phyloP scores from a whole-genome alignment of 2,888 invertebrate genomes.

The Urechis unicinctus region DNA sequence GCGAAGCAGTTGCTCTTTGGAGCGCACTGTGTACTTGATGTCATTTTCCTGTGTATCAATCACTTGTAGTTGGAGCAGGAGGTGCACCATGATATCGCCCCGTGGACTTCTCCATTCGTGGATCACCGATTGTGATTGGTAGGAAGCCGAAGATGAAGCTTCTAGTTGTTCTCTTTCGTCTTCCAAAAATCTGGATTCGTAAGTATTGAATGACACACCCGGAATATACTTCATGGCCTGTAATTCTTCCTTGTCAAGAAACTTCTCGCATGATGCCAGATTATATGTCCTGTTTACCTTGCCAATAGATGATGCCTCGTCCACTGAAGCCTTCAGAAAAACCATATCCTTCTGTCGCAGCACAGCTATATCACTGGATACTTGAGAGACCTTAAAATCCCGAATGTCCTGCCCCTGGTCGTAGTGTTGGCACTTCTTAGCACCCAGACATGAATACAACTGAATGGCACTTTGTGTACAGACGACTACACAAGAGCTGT shows the following conservation, averaged over 20 bases:
- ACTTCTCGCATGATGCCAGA: no score
- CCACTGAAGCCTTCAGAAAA: background rate
- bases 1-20: background rate
- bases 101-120: background rate
- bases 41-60: background rate
- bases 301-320: no score
- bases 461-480: background rate
- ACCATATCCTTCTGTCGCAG: background rate
- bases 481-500: background rate
- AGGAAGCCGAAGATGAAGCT: no score
- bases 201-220: no score
- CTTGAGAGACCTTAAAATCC: background rate
- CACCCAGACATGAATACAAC: background rate
- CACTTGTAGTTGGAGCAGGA: background rate
- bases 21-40: background rate
- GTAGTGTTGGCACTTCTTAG: background rate
- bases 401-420: background rate
- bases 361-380: background rate
- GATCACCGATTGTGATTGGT: no score
- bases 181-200: no score
- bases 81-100: background rate
- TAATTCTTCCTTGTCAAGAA: no score
- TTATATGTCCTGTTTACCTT: no score
- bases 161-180: no score
- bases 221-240: no score